Evolutionary conservation across 2,888 invertebrate genomes (phyloP).

Genomic region (Torymus tubicola): DNA sequence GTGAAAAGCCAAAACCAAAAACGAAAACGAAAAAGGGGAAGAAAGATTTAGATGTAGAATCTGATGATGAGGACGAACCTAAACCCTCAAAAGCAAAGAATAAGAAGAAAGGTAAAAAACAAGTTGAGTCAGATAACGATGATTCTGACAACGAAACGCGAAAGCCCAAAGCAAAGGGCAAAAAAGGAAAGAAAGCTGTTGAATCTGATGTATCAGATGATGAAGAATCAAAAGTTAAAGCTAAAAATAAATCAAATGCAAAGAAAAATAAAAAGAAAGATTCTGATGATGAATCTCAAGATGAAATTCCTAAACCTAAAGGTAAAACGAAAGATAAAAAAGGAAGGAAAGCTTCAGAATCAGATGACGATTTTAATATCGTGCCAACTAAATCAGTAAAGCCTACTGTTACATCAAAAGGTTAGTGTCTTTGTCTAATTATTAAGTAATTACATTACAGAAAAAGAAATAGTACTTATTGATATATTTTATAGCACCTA

Average conservation of each 20-base stretch:
- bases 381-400: constrained; percentile 34
- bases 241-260: constrained; percentile 57
- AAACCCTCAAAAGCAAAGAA: constrained; percentile 74
- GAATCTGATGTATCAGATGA: constrained; percentile 73
- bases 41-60: constrained; percentile 77
- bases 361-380: constrained; percentile 58
- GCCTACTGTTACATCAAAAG: constrained; percentile 29
- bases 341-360: constrained; percentile 58
- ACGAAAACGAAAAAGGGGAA: constrained; percentile 61
- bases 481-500: constrained; percentile 56
- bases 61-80: constrained; percentile 77
- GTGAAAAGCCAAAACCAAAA: constrained; percentile 56
- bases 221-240: constrained; percentile 59
- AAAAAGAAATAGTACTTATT: constrained; percentile 4
- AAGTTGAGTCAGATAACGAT: constrained; percentile 64
- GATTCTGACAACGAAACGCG: constrained; percentile 63
- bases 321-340: constrained; percentile 57
- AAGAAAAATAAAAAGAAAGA: constrained; percentile 53
- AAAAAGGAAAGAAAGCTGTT: constrained; percentile 72
- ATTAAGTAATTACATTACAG: background rate
- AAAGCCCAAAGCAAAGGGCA: constrained; percentile 69
- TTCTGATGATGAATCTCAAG: constrained; percentile 55
- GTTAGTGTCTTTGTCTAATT: constrained; percentile 12
- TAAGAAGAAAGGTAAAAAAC: constrained; percentile 71
- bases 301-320: constrained; percentile 52